Evolutionary conservation across 2,888 invertebrate genomes (phyloP).

Genomic region (Noctua comes): DNA sequence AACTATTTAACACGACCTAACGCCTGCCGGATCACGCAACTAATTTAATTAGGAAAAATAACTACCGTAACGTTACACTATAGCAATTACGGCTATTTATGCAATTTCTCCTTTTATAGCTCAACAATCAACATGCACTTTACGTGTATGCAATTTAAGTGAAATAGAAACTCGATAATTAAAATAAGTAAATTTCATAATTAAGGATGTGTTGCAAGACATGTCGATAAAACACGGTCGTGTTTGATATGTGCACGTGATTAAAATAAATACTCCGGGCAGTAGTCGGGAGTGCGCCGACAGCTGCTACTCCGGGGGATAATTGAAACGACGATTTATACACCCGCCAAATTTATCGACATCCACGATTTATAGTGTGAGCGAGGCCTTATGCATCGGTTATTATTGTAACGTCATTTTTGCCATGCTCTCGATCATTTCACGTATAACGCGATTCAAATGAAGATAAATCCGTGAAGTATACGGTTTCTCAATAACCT

Average conservation of each 20-base stretch:
- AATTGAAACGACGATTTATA: slow-evolving; percentile 90
- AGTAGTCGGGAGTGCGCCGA: slow-evolving; percentile 80
- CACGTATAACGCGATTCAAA: slow-evolving; percentile 61
- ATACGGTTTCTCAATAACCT: slow-evolving; percentile 62
- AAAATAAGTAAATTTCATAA: slow-evolving; percentile 74
- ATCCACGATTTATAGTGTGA: slow-evolving; percentile 83
- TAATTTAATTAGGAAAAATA: slow-evolving; percentile 62
- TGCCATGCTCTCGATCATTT: slow-evolving; percentile 66
- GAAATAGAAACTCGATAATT: slow-evolving; percentile 37
- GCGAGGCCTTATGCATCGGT: slow-evolving; percentile 70
- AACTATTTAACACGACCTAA: slow-evolving; percentile 51
- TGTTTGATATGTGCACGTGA: slow-evolving; percentile 82
- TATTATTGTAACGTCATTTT: slow-evolving; percentile 74
- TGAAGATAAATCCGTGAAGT: slow-evolving; percentile 64
- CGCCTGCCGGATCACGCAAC: slow-evolving; percentile 56
- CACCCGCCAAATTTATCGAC: slow-evolving; percentile 89
- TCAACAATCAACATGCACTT: slow-evolving; percentile 25
- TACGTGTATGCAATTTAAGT: slow-evolving; percentile 25
- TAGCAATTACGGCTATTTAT: slow-evolving; percentile 31
- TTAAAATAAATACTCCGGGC: slow-evolving; percentile 88
- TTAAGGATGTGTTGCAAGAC: slow-evolving; percentile 74
- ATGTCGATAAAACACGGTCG: slow-evolving; percentile 80
- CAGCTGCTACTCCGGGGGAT: slow-evolving; percentile 87
- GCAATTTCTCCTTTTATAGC: slow-evolving; percentile 42
- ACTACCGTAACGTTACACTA: slow-evolving; percentile 31